Evolutionary conservation across 2,888 invertebrate genomes (phyloP).

Genomic region (Toxonevra muliebris): DNA sequence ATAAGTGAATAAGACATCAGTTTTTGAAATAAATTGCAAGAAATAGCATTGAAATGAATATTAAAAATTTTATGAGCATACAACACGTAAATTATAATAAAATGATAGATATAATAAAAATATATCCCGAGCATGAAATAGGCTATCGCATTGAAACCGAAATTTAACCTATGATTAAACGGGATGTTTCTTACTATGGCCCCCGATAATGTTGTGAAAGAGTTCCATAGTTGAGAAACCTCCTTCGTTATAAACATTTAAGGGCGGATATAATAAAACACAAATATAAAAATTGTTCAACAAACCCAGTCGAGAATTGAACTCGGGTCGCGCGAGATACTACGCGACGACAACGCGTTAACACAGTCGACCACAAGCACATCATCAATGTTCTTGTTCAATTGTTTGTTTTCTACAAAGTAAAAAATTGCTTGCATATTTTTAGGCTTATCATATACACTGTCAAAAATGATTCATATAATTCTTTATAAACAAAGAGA

Average conservation of each 20-base stretch:
- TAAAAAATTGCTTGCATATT: slow-evolving; percentile 36
- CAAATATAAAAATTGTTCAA: slow-evolving; percentile 9
- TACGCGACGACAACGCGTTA: not conserved
- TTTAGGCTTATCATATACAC: slow-evolving; percentile 35
- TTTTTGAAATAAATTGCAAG: not conserved
- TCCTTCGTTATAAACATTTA: slow-evolving; percentile 34
- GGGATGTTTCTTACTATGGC: slow-evolving; percentile 51
- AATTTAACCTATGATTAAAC: slow-evolving; percentile 59
- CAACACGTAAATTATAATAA: slow-evolving; percentile 19
- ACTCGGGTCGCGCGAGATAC: slow-evolving; percentile 10
- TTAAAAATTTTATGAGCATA: not conserved
- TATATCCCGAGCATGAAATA: slow-evolving; percentile 62
- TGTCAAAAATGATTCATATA: not conserved
- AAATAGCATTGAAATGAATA: not conserved
- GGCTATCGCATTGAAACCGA: slow-evolving; percentile 50
- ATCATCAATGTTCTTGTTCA: not conserved
- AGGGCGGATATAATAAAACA: slow-evolving; percentile 36
- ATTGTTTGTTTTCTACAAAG: not conserved
- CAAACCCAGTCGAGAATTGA: slow-evolving; percentile 19
- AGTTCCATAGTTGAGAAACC: slow-evolving; percentile 29
- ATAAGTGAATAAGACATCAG: too few relatives aligned
- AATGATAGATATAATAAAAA: slow-evolving; percentile 33
- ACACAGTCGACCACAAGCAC: slow-evolving; percentile 10
- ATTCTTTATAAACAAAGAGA: too few relatives aligned
- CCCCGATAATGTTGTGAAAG: slow-evolving; percentile 42